phyloP scores from a whole-genome alignment of 2,797 vertebrate genomes.

The Ctenopoma multispine region DNA sequence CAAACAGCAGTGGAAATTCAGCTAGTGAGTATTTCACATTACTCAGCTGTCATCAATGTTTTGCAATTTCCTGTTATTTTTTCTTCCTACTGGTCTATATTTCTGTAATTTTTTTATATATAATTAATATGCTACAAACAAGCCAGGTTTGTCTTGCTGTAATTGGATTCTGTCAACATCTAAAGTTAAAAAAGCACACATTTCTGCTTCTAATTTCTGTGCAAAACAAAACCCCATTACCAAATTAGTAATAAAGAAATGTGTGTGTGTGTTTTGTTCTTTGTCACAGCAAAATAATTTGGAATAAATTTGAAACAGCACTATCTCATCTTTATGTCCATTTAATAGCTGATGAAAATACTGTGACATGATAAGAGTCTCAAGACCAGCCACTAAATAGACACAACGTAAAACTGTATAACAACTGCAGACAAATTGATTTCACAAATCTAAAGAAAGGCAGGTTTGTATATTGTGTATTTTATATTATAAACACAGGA shows the following conservation, averaged over 20 bases:
- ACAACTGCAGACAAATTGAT: too few species aligned
- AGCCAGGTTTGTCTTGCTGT: neutral
- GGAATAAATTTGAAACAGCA: neutral
- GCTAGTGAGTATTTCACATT: conserved; percentile 83
- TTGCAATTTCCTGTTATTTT: neutral
- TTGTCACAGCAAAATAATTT: neutral
- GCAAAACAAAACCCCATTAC: neutral
- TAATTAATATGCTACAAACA: neutral
- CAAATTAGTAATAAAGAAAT: too few species aligned
- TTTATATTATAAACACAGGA: too few species aligned
- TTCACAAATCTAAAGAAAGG: too few species aligned
- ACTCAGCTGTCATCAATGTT: neutral
- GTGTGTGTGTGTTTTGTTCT: too few species aligned
- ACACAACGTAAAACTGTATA: too few species aligned
- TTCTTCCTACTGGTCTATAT: neutral
- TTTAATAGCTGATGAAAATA: too few species aligned
- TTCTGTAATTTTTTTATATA: neutral
- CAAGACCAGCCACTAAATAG: too few species aligned
- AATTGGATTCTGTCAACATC: neutral
- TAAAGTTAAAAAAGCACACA: neutral
- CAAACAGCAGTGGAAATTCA: conserved; percentile 97
- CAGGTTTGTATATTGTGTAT: too few species aligned
- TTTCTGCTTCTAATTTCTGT: neutral
- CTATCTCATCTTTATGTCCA: neutral
- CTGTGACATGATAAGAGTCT: too few species aligned